Evolutionary conservation across 2,113 vertebrate species (phyloP), one percentile per base, ranked within the genome.

Genomic region (Muscicapa adusta): DNA sequence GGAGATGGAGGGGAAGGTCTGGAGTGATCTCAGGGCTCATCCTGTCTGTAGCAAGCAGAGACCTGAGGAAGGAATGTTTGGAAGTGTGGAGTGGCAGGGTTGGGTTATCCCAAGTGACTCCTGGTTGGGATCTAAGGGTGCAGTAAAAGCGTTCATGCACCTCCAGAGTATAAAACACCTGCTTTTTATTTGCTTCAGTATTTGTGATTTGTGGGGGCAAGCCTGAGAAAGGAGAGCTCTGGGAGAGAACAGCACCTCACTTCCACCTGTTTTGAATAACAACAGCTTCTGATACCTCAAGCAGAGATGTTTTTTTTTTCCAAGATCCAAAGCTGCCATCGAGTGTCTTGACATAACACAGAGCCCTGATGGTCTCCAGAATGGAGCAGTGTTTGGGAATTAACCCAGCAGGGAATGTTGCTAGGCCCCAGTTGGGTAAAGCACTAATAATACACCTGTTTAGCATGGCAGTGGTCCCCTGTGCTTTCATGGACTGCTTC

Each of bases 391-490:
- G 75, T 88, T 51, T 86, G 92, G 91, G 92, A 90, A 43, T 87
- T 88, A 66, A 73, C 67, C 88, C 91, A 91, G 77, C 95, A 95
- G 95, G 94, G 93, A 88, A 23, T 43, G 93, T 91, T 91, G 83
- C 84, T 89, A 97, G 94, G 94, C 88, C 93, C 94, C 93, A 95
- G 89, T 89, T 68, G 7, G 53, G 80, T 91, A 91, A 85, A 91
- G 93, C 95, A 91, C 88, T 95, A 62, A 53, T 53, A 94, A 54
- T 54, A 95, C 66, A 89, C 42, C 86, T 88, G 12, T 89, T 91
- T 85, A 73, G 91, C 94, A 93, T 96, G 91, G 91, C 88, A 96
- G 78, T 89, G 89, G 89, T 94, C 89, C 94, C 85, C 76, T 91
- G 71, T 88, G 94, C 2, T 94, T 96, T 95, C 94, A 83, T 91